phyloP scores from a whole-genome alignment of 2,113 vertebrate genomes.

The Hemiscyllium ocellatum region DNA sequence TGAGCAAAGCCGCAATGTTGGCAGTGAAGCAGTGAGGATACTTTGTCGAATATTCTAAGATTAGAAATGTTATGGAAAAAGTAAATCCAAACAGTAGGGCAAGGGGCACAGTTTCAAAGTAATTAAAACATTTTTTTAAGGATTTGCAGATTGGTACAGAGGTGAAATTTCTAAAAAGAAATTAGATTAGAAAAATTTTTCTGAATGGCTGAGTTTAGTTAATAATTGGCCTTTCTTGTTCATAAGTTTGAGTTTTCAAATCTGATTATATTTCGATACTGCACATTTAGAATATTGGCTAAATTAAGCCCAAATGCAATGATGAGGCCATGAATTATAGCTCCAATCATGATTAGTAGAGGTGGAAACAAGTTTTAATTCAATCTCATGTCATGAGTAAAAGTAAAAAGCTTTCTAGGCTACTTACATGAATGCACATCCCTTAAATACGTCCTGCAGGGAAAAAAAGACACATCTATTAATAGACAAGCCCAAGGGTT shows the following conservation, averaged over 20 bases:
- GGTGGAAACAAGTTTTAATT: not conserved
- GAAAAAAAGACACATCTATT: not conserved
- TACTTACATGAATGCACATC: not conserved
- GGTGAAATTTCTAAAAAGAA: not conserved
- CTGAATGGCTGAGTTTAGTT: not conserved
- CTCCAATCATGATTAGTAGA: not conserved
- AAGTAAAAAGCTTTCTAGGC: not conserved
- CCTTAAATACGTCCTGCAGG: not conserved
- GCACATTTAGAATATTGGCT: not conserved
- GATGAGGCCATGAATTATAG: not conserved
- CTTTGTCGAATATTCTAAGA: not conserved
- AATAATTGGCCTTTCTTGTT: not conserved
- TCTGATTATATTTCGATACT: not conserved
- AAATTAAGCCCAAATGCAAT: not conserved
- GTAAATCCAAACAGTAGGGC: not conserved
- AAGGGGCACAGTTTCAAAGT: not conserved
- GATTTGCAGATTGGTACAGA: not conserved
- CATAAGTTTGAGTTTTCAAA: conserved; percentile 14
- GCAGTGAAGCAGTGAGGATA: too few species aligned
- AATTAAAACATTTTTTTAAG: not conserved
- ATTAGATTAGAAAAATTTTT: not conserved
- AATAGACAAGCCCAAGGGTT: not conserved
- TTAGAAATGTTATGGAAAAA: not conserved
- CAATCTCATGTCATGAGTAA: not conserved
- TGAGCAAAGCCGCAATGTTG: too few species aligned